Evolutionary conservation across 1,140 invertebrate species (phyloP).

Genomic region (Dinoponera quadriceps): DNA sequence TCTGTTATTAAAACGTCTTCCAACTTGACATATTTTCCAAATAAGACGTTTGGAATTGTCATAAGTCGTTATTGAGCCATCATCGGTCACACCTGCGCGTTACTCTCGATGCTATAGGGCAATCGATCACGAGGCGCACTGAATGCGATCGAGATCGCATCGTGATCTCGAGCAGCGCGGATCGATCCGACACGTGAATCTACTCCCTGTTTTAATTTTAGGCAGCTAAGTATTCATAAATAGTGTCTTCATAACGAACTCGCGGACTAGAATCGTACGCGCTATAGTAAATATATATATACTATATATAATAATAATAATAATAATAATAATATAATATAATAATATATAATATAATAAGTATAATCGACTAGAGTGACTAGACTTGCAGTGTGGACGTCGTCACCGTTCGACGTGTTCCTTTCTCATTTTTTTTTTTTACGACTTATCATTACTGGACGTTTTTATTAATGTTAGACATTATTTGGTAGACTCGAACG

Average conservation of each 20-base stretch:
- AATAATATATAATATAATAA: conserved; percentile 72
- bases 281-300: conserved; percentile 71
- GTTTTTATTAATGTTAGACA: conserved; percentile 84
- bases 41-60: not conserved
- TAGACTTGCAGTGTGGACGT: conserved; percentile 84
- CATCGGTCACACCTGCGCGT: conserved; percentile 29
- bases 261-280: conserved; percentile 75
- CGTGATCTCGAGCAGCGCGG: conserved; percentile 28
- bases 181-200: conserved; percentile 38
- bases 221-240: conserved; percentile 75
- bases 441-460: conserved; percentile 85
- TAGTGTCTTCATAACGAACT: conserved; percentile 74
- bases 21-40: not conserved
- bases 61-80: not conserved
- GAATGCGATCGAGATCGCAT: conserved; percentile 16
- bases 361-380: conserved; percentile 84
- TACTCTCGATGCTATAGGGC: not conserved
- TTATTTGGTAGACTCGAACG: conserved; percentile 75
- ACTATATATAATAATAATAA: conserved; percentile 72
- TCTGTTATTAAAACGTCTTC: too few relatives aligned
- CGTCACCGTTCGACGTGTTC: conserved; percentile 81
- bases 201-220: conserved; percentile 55
- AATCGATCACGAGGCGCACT: not conserved
- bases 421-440: conserved; percentile 60
- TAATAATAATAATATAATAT: conserved; percentile 74